Evolutionary conservation across 23 tunicate species (phyloP), one percentile per base, ranked within the genome.

Genomic region (Trididemnum nubilum): DNA sequence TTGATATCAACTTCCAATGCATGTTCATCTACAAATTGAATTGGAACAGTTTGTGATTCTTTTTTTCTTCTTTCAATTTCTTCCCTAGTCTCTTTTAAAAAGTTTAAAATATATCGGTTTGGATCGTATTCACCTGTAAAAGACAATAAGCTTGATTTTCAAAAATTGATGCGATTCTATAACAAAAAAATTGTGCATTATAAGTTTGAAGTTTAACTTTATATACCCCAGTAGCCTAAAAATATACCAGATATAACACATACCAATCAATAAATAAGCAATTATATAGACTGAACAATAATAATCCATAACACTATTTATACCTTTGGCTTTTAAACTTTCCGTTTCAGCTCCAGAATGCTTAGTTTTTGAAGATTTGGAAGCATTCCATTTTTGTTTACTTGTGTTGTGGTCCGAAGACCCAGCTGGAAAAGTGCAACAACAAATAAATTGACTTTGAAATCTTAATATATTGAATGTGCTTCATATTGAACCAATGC

Each of bases 61-160:
- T 33, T 24, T 35, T 86, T 86, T 31, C 84, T 60, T 69, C 36
- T 78, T 27, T 79, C 90, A 57, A 86, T 79, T 79, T 86, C 90
- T 63, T 86, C 90, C 19, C 85, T 66, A 31, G 79, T 25, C 44
- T 86, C 90, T 44, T 79, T 37, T 1, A 69, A 28, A 51, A 86
- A 86, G 66, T 79, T 69, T 73, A 86, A 39, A 31, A 33, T 84
- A 51, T 65, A 86, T 50, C 90, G 29, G 71, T 86, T 71, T 12
- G 73, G 84, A 57, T 65, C 76, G 28, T 80, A 77, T 26, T 31
- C 36, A 30, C 82, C 82, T 77, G 15, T 2, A 73, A 7, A 67
- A 61, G n/a, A n/a, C n/a, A n/a, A n/a, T n/a, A n/a, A n/a, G n/a
- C n/a, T n/a, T n/a, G n/a, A n/a, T n/a, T n/a, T n/a, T n/a, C n/a